Evolutionary conservation across 2,888 invertebrate genomes (phyloP), one percentile per base, ranked within the genome.

Genomic region (Spodoptera littoralis): DNA sequence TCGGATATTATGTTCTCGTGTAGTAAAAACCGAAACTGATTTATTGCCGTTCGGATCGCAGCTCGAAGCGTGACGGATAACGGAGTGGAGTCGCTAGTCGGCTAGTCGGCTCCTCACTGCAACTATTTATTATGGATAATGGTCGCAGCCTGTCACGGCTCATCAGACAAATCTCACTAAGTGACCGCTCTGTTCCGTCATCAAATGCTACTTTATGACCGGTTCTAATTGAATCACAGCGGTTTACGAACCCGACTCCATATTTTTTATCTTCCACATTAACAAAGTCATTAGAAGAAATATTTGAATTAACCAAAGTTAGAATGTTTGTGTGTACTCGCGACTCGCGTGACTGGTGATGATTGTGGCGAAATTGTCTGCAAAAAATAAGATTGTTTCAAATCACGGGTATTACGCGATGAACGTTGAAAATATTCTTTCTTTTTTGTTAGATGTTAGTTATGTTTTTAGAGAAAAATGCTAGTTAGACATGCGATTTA

Each of bases 311-410:
- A 66, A 73, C 36, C 66, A 60, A 67, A 77, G 60, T 48, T 70
- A 59, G 69, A 81, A 74, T 73, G 68, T 80, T 83, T 78, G 71
- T 72, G 66, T 79, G 67, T 70, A 67, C 36, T 36, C 36, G 2
- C 36, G 8, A 36, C 71, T 90, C 82, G 93, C 92, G 93, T 93
- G 92, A 90, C 91, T 85, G 79, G 73, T 78, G 83, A 85, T 84
- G 84, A 87, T 89, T 87, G 85, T 82, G 79, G 73, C 73, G 73
- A 90, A 90, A 92, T 91, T 92, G 89, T 88, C 88, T 76, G 81
- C 82, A 89, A 90, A 88, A 79, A 91, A 90, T 84, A 82, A 88
- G 86, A 90, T 90, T 88, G 85, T 88, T 90, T 88, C 86, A 90
- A 91, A 92, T 91, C 84, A 89, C 87, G 79, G 86, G 84, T 82